These are phyloP conservation scores for Gymnosoma rotundatum DNA, from an alignment of 2,888 invertebrate species.

Conservation along the genomic window DNA sequence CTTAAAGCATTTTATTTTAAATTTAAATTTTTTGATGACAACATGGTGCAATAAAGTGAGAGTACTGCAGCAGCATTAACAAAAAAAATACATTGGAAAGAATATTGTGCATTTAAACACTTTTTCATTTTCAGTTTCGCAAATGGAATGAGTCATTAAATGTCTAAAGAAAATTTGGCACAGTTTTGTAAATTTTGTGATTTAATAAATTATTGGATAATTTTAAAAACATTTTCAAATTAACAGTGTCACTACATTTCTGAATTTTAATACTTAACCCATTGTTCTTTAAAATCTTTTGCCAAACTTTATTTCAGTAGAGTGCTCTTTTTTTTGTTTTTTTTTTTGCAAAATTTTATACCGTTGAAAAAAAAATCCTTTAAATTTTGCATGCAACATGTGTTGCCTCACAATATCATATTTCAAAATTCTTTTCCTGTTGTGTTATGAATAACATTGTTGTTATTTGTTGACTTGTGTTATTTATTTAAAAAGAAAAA, in stretches of 20 bases:
- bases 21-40: constrained; percentile 50
- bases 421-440: constrained; percentile 51
- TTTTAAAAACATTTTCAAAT: constrained; percentile 12
- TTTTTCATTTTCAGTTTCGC: constrained; percentile 17
- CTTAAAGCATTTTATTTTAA: constrained; percentile 31
- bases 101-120: constrained; percentile 30
- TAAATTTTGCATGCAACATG: constrained; percentile 56
- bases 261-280: constrained; percentile 10
- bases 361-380: constrained; percentile 6
- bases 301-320: neutral
- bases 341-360: constrained; percentile 5
- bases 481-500: neutral
- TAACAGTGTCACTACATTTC: neutral
- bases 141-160: constrained; percentile 53
- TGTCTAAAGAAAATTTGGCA: constrained; percentile 52
- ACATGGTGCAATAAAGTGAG: constrained; percentile 37
- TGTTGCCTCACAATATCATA: constrained; percentile 37
- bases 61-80: constrained; percentile 32
- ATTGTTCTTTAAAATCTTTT: neutral
- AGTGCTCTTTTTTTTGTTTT: neutral
- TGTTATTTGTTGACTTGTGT: neutral
- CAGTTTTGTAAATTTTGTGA: constrained; percentile 44
- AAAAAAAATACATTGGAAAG: neutral
- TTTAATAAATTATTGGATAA: neutral
- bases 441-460: constrained; percentile 9